These are phyloP conservation scores for Benitochromis conjunctus DNA, from an alignment of 2,113 vertebrate species.

Conservation along the genomic window DNA sequence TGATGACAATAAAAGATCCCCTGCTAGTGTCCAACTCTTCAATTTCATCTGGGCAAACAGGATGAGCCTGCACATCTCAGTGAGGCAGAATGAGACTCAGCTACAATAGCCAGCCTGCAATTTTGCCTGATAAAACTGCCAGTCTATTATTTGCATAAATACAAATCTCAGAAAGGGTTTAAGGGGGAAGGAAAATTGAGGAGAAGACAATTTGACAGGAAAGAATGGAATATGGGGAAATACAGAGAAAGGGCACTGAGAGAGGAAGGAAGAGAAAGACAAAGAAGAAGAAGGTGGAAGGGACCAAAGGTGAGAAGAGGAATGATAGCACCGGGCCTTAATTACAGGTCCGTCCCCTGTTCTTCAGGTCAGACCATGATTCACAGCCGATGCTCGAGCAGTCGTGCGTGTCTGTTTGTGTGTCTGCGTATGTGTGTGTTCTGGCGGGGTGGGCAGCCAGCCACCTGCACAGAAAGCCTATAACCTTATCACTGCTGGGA, in stretches of 20 bases:
- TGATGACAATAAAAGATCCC: background rate
- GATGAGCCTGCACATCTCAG: background rate
- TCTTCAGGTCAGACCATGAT: slow-evolving; percentile 39
- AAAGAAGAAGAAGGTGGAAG: background rate
- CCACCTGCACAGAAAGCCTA: slow-evolving; percentile 18
- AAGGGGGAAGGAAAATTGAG: background rate
- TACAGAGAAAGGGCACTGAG: background rate
- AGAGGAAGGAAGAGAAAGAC: background rate
- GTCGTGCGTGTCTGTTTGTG: background rate
- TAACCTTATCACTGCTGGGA: slow-evolving; percentile 40
- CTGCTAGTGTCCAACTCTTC: background rate
- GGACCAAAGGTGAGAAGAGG: slow-evolving; percentile 47
- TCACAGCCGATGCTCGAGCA: slow-evolving; percentile 22
- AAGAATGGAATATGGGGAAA: background rate
- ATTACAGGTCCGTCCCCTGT: slow-evolving; percentile 50
- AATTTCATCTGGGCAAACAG: background rate
- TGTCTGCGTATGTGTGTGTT: background rate
- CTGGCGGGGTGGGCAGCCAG: background rate
- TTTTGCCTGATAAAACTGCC: background rate
- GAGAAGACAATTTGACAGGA: background rate
- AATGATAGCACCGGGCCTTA: slow-evolving; percentile 29
- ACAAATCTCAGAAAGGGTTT: background rate
- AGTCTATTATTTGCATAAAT: background rate
- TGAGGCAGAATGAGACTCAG: background rate
- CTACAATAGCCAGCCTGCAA: background rate